Evolutionary conservation across 2,113 vertebrate species (phyloP).

Genomic region (Nerophis ophidion): DNA sequence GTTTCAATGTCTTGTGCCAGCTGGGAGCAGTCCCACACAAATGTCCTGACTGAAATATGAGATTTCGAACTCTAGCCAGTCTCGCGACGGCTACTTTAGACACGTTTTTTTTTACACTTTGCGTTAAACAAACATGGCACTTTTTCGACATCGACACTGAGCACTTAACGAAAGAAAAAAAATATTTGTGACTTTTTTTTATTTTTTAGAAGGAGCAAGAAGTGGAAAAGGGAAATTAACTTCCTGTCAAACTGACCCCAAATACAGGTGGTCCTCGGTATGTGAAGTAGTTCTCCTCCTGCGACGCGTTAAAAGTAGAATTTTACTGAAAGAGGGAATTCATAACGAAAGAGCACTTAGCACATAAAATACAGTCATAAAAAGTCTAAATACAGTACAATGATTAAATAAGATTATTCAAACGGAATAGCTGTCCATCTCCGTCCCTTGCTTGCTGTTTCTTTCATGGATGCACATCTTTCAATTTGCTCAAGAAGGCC

Average conservation of each 20-base stretch:
- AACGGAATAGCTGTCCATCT: no score
- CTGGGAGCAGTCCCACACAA: background rate
- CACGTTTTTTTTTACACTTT: conserved; percentile 24
- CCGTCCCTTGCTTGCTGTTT: no score
- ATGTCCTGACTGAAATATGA: conserved; percentile 40
- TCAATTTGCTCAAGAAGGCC: no score
- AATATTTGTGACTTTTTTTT: conserved; percentile 7
- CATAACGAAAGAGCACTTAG: no score
- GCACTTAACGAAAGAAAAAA: conserved; percentile 43
- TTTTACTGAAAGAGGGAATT: no score
- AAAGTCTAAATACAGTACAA: no score
- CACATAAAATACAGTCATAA: no score
- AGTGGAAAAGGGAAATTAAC: conserved; percentile 48
- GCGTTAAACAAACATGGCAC: conserved; percentile 43
- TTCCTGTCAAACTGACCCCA: conserved; percentile 26
- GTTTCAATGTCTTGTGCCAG: no score
- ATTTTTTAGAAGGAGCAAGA: conserved; percentile 39
- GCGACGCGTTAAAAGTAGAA: no score
- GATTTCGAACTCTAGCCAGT: conserved; percentile 30
- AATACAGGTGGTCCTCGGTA: background rate
- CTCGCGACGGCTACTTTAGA: conserved; percentile 50
- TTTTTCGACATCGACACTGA: conserved; percentile 50
- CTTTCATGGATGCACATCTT: no score
- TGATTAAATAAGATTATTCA: no score
- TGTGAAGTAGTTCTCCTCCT: no score